Conservation (phyloP, 2,888 invertebrate species). For the Hirtodrosophila duncani region DNA sequence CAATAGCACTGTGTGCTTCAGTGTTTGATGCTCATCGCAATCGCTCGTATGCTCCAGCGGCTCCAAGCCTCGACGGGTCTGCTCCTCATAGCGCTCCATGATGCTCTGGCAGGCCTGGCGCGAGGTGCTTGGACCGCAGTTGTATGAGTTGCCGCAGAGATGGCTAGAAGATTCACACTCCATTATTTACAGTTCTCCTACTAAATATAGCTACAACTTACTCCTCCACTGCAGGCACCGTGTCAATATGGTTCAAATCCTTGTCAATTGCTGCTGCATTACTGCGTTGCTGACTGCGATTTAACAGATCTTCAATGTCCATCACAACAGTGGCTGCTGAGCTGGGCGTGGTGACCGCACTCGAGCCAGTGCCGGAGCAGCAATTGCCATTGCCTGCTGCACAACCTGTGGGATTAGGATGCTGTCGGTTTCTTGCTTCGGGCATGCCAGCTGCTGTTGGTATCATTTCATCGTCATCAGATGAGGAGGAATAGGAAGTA, state of each 20-base stretch:
- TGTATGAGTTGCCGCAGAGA: slow-evolving; percentile 80
- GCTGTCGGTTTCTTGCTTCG: no score
- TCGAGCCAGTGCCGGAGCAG: slow-evolving; percentile 61
- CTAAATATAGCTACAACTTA: not conserved
- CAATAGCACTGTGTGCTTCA: slow-evolving; percentile 89
- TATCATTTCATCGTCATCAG: slow-evolving; percentile 75
- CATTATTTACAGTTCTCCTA: no score
- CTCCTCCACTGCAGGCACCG: slow-evolving; percentile 41
- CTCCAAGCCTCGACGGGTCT: slow-evolving; percentile 79
- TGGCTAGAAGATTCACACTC: no score
- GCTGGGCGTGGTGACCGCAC: slow-evolving; percentile 53
- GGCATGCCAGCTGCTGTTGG: slow-evolving; percentile 45
- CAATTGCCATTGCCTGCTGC: slow-evolving; percentile 73
- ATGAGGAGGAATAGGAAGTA: slow-evolving; percentile 75
- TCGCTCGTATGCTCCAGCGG: slow-evolving; percentile 80
- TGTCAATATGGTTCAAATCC: slow-evolving; percentile 49
- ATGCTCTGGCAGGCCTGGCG: slow-evolving; percentile 79
- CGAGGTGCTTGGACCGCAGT: slow-evolving; percentile 79
- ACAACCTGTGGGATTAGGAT: no score
- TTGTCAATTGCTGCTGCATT: slow-evolving; percentile 19
- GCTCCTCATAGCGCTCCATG: slow-evolving; percentile 80
- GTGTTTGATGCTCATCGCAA: slow-evolving; percentile 84
- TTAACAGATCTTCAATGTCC: slow-evolving; percentile 83
- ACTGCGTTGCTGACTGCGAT: slow-evolving; percentile 50
- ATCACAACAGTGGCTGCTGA: slow-evolving; percentile 78